Conservation (phyloP, 2,888 invertebrate species). For the Carpatolechia fugitivella region DNA sequence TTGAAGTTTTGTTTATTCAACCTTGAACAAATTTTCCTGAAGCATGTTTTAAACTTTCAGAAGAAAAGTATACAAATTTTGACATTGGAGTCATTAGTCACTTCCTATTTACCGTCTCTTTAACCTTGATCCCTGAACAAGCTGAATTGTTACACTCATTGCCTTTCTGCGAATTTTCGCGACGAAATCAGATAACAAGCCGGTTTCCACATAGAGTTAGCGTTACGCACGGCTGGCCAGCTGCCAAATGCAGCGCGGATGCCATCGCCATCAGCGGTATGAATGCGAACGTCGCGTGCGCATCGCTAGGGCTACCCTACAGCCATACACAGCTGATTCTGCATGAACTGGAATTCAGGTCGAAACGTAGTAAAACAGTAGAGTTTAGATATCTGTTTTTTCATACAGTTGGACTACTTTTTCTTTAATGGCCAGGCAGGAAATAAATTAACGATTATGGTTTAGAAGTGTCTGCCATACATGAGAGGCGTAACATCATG, state of each 20-base stretch:
- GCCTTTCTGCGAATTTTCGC: background rate
- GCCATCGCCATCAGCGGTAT: background rate
- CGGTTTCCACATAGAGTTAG: constrained; percentile 1
- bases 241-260: constrained; percentile 8
- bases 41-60: background rate
- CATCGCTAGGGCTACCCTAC: background rate
- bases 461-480: too few relatives aligned
- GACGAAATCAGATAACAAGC: background rate
- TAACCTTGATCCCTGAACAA: background rate
- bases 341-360: too few relatives aligned
- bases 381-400: too few relatives aligned
- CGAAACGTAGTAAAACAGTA: too few relatives aligned
- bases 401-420: too few relatives aligned
- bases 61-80: background rate
- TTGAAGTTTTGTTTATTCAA: constrained; percentile 2
- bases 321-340: background rate
- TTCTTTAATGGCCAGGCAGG: too few relatives aligned
- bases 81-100: background rate
- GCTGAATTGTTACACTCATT: background rate
- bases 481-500: too few relatives aligned
- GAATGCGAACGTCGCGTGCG: background rate
- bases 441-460: too few relatives aligned
- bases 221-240: background rate
- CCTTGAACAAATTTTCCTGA: background rate
- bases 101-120: background rate